These are phyloP conservation scores for Lycia hirtaria DNA, from an alignment of 2,888 invertebrate genomes.

Conservation along the genomic window DNA sequence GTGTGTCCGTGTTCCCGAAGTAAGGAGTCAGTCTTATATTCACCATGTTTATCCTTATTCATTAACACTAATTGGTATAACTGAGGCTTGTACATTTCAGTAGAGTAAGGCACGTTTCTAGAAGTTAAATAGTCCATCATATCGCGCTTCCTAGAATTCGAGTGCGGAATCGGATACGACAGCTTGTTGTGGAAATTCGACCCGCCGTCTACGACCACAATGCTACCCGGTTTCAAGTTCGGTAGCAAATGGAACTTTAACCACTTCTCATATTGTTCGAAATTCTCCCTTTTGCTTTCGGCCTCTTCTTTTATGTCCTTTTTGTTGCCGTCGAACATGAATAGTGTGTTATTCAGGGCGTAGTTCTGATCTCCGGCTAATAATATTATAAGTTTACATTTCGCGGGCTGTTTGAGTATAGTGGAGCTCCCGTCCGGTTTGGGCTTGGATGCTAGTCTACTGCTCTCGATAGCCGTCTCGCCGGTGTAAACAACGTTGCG, in stretches of 20 bases:
- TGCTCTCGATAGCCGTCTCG: constrained; percentile 47
- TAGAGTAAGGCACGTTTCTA: constrained; percentile 47
- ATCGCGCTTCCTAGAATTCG: constrained; percentile 49
- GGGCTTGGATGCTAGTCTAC: constrained; percentile 48
- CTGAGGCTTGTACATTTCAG: constrained; percentile 51
- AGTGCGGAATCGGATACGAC: constrained; percentile 47
- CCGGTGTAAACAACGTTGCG: constrained; percentile 50
- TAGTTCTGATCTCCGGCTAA: constrained; percentile 49
- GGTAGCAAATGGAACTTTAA: constrained; percentile 48
- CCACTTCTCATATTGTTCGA: constrained; percentile 52
- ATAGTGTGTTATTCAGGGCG: constrained; percentile 45
- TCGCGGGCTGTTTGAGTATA: constrained; percentile 50
- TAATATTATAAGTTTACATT: constrained; percentile 45
- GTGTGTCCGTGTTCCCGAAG: constrained; percentile 47
- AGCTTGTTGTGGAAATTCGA: constrained; percentile 48
- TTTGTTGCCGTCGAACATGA: constrained; percentile 48
- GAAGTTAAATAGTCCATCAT: constrained; percentile 51
- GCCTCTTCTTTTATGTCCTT: constrained; percentile 49
- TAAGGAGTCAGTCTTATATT: constrained; percentile 48
- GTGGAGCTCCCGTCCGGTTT: constrained; percentile 49
- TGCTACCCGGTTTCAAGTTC: constrained; percentile 46
- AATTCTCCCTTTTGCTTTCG: constrained; percentile 46
- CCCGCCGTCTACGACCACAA: constrained; percentile 50
- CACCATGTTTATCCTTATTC: constrained; percentile 48
- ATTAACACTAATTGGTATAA: constrained; percentile 48